Percentiles rank a stretch among this genome's conserved stretches.
These are phyloP conservation scores for Hemicrepidius hirtus DNA, from an alignment of 2,888 invertebrate genomes.

Conservation along the genomic window DNA sequence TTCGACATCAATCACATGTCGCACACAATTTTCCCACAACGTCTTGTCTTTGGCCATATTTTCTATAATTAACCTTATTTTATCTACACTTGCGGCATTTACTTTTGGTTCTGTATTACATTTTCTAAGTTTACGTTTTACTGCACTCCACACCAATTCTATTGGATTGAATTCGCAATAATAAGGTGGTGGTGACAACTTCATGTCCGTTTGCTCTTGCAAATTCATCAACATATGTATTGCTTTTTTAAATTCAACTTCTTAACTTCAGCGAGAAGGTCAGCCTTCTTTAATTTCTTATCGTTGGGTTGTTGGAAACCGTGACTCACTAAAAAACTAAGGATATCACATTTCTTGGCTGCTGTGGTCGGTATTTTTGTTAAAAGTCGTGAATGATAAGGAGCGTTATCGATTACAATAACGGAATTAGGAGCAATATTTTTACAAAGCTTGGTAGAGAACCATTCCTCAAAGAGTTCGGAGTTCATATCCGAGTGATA, in stretches of 20 bases:
- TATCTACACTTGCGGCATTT: slow-evolving; percentile 3
- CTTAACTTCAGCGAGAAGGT: slow-evolving; percentile 33
- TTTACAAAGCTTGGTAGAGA: slow-evolving; percentile 42
- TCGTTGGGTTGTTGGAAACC: background rate
- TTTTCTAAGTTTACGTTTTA: slow-evolving; percentile 34
- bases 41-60: background rate
- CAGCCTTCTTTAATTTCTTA: slow-evolving; percentile 19
- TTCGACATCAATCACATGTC: slow-evolving; percentile 35
- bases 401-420: slow-evolving; percentile 54
- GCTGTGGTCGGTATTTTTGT: slow-evolving; percentile 30
- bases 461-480: slow-evolving; percentile 52
- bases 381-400: slow-evolving; percentile 45
- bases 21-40: slow-evolving; percentile 32
- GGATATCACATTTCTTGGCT: no score
- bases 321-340: no score
- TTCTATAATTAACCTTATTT: slow-evolving; percentile 19
- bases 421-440: slow-evolving; percentile 41
- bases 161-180: slow-evolving; percentile 52
- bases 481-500: slow-evolving; percentile 53
- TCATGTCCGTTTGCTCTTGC: slow-evolving; percentile 25
- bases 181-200: slow-evolving; percentile 44
- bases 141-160: slow-evolving; percentile 45
- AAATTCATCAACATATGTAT: slow-evolving; percentile 30
- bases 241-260: slow-evolving; percentile 3
- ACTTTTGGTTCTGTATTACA: slow-evolving; percentile 20